Evolutionary conservation across 2,888 invertebrate genomes (phyloP).

Genomic region (Orthonevra nobilis): DNA sequence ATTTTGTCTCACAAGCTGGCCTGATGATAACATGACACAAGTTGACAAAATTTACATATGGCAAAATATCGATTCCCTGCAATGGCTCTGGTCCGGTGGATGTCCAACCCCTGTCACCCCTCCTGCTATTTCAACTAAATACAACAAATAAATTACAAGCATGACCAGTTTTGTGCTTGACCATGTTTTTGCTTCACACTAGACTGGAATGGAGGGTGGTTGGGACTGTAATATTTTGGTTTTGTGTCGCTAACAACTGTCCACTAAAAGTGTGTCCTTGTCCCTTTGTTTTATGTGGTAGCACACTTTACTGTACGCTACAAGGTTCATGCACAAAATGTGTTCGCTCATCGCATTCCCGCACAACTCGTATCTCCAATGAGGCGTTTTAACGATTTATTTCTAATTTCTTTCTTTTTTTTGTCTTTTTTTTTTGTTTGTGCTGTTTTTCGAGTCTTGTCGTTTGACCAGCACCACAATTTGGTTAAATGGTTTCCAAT

Average conservation of each 20-base stretch:
- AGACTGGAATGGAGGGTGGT: neutral
- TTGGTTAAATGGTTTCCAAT: constrained; percentile 35
- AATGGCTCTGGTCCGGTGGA: neutral
- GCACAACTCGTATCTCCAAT: neutral
- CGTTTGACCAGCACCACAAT: neutral
- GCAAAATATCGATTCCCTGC: constrained; percentile 28
- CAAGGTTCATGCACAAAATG: constrained; percentile 9
- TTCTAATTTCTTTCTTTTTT: too few species aligned
- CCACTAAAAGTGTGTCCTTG: constrained; percentile 28
- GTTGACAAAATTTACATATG: constrained; percentile 46
- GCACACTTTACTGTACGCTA: constrained; percentile 5
- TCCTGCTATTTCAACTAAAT: neutral
- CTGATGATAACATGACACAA: constrained; percentile 32
- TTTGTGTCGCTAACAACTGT: constrained; percentile 30
- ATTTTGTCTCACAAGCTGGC: constrained; percentile 46
- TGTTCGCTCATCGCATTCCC: neutral
- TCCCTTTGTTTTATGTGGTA: constrained; percentile 28
- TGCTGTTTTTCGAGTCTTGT: too few species aligned
- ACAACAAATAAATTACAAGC: constrained; percentile 38
- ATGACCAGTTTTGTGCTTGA: constrained; percentile 18
- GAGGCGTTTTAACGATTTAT: neutral
- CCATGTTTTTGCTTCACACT: constrained; percentile 34
- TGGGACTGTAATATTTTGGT: constrained; percentile 44
- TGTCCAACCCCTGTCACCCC: neutral
- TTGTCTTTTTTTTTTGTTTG: neutral